Base-by-base conservation (phyloP, 2,113 vertebrate species). In the Zapornia atra region DNA sequence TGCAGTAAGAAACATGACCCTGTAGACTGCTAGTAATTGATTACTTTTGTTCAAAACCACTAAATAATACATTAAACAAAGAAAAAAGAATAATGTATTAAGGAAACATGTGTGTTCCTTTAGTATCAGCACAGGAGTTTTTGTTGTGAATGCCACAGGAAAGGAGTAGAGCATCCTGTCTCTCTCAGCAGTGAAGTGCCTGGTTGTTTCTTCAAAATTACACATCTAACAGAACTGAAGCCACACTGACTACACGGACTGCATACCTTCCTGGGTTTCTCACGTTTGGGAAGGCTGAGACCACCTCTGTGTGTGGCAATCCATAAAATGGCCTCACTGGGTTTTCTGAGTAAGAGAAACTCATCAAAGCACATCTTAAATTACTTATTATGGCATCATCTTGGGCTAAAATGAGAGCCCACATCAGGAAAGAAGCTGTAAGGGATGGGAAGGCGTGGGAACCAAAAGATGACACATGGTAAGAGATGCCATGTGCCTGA, bases 331-430 rank as follows among this genome's bases (percentile, higher is more conserved):
- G 90, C 88, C 56, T 96, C 77, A 75, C n/a, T 83, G 85, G 10
- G 48, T 96, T 97, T 90, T 76, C 85, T 48, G 86, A 94, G 78
- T 85, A 72, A 79, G 25, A 94, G 56, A 96, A 95, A 86, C 77
- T 95, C 88, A 96, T 91, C 88, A 97, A 95, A 95, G 92, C 90
- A 95, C 95, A 97, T 96, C 88, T 96, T 97, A 96, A 96, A 94
- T 96, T 97, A 95, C 87, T 97, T 97, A 96, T 68, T 93, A 88
- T 60, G 80, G 94, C 91, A 96, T 94, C 89, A 96, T 95, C 92
- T 78, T 84, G 53, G 75, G 86, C 90, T 96, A 94, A 94, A 96
- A 91, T 56, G 59, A 82, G 90, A 95, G 70, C 65, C 56, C 68
- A 77, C 93, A 95, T 90, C 65, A 91, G 92, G 91, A 92, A 88